Base-by-base conservation (phyloP, 2,797 vertebrate species). In the Cossypha niveicapilla region DNA sequence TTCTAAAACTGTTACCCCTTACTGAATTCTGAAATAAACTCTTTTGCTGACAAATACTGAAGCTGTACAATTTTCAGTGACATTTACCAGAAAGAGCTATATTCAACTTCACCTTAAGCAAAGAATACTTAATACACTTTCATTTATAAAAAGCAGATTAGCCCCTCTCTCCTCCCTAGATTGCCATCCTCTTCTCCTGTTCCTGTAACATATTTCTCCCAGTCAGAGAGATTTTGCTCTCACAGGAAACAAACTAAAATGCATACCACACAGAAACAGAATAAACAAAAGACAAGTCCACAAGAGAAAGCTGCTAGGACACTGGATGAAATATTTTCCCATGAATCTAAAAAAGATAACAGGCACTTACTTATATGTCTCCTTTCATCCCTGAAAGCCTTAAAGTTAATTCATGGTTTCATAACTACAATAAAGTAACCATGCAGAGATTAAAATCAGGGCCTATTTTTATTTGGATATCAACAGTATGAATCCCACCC, bases 381-480 rank as follows among this genome's bases (percentile, higher is more conserved):
- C 54, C 96, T 98, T 97, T 97, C 94, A 97, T 97, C 96, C 92
- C 88, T 96, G 96, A 97, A 97, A 97, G 96, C 95, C 96, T 96
- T 97, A 96, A 97, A 97, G 94, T 97, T 98, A 97, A 98, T 97
- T 97, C 96, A 97, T 97, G 94, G 94, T 96, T 97, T 98, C 97
- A 97, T 97, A 96, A 97, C 89, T 96, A 96, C 97, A 97, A 97
- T 97, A 97, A 97, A 97, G 95, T 95, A 98, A 97, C 96, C 96
- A 97, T 92, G 91, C 87, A 92, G 89, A 98, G 97, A 98, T 98
- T 98, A 97, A 97, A 98, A 98, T 97, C 97, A 93, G 94, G 93
- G 94, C 94, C 95, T 97, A 96, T 97, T 97, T 97, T 71, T 95
- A 97, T 97, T 97, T 97, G 97, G 97, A 97, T 97, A 98, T 97